These are phyloP conservation scores for Gallinago undulata DNA, from an alignment of 2,113 vertebrate species.

Conservation along the genomic window DNA sequence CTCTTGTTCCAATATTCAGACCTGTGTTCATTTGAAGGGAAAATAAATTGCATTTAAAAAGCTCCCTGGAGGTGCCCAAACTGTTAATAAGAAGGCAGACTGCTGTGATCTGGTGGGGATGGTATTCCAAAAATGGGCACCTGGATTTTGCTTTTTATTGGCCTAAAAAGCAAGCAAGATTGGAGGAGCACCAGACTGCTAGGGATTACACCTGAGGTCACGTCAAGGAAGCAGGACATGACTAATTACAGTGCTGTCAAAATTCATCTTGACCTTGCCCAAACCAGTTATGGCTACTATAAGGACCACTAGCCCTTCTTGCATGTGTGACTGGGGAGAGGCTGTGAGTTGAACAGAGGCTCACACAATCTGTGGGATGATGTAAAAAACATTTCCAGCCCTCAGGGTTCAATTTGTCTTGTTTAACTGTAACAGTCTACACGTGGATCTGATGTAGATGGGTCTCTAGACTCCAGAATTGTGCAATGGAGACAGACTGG, in stretches of 20 bases:
- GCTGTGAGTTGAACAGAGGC: background rate
- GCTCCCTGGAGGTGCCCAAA: background rate
- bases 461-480: too few species aligned
- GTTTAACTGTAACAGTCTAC: background rate
- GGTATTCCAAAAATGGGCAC: background rate
- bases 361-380: background rate
- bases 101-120: background rate
- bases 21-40: background rate
- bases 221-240: background rate
- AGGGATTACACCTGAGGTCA: background rate
- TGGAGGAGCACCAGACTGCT: accelerated
- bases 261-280: background rate
- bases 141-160: background rate
- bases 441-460: background rate
- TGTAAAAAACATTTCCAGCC: background rate
- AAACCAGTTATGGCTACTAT: background rate
- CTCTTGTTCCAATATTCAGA: background rate
- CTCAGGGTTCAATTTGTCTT: background rate
- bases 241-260: background rate
- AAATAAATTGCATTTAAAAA: background rate
- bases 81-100: background rate
- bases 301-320: background rate
- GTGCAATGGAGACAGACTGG: background rate
- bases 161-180: background rate
- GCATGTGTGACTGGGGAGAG: background rate